Evolutionary conservation across 1,140 invertebrate genomes (phyloP), one percentile per base, ranked within the genome.

Genomic region (Cepaea nemoralis): DNA sequence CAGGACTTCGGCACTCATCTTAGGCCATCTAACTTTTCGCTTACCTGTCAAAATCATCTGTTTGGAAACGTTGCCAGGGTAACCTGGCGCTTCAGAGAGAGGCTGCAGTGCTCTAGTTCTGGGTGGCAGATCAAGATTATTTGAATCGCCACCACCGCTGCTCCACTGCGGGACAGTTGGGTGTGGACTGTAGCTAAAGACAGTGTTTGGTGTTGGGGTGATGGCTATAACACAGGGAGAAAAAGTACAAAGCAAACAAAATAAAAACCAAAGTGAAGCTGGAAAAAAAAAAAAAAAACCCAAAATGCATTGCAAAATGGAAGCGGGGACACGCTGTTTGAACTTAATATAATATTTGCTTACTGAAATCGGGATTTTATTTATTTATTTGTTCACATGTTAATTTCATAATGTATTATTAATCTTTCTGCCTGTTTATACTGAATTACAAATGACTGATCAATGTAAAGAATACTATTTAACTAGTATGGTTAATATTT

Each of bases 181-280:
- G 39, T 14, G 6, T 42, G 10, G 70, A 35, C 27, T 16, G 19
- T 39, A 42, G 39, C 70, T 69, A 69, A 69, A 69, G 66, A 69
- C 66, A 35, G 27, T 69, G 35, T 33, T 73, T 73, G 70, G 70
- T 39, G 70, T 40, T 42, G 70, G 37, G 50, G 22, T 55, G 50
- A 22, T 24, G 2, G 27, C 37, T 73, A 73, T 22, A 73, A 40
- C 33, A 31, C 14, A 40, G 40, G 24, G 16, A 73, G n/a, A 69
- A 39, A 39, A 63, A 19, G 0, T n/a, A 48, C 63, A 42, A 80
- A 74, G 22, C 39, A 74, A 31, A 74, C 33, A 37, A 5, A 33
- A 40, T 39, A 73, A 42, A 55, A 39, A 8, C 31, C 12, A 55
- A 59, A 24, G 31, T 27, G 1, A 35, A 45, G 37, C 16, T 39